Evolutionary conservation across 2,797 vertebrate species (phyloP).

Genomic region (Acipenser transmontanus): DNA sequence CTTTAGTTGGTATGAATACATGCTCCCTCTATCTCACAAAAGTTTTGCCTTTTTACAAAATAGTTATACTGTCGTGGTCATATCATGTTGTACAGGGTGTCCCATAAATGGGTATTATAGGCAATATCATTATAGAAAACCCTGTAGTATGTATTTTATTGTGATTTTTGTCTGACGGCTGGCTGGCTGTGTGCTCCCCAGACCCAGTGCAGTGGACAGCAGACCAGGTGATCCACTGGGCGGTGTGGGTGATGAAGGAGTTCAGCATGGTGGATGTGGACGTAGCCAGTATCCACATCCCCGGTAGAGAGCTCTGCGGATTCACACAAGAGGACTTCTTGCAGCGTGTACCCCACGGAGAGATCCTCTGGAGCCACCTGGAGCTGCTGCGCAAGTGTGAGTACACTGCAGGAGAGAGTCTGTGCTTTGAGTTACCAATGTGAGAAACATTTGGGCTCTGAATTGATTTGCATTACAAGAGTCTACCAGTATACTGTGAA

Average conservation of each 20-base stretch:
- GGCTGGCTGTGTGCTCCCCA: constrained; percentile 33
- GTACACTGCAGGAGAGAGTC: constrained; percentile 23
- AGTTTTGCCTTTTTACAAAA: too few species aligned
- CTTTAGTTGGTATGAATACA: too few species aligned
- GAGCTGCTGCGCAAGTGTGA: constrained; percentile 96
- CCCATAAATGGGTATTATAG: too few species aligned
- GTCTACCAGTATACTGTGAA: too few species aligned
- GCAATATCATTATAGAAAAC: not conserved
- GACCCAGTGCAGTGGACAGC: constrained; percentile 92
- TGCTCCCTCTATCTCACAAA: too few species aligned
- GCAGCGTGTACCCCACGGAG: constrained; percentile 88
- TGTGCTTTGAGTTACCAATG: too few species aligned
- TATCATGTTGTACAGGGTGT: not conserved
- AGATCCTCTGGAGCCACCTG: constrained; percentile 97
- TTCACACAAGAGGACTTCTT: constrained; percentile 94
- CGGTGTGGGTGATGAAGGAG: constrained; percentile 98
- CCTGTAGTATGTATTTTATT: not conserved
- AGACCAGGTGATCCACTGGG: constrained; percentile 97
- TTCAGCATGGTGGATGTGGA: constrained; percentile 96
- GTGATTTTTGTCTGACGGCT: not conserved
- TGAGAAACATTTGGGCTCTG: too few species aligned
- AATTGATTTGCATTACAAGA: too few species aligned
- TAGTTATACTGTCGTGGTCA: too few species aligned
- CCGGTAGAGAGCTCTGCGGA: constrained; percentile 81
- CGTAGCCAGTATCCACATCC: constrained; percentile 84